phyloP scores from a whole-genome alignment of 2,888 invertebrate genomes.

The Chouioia cunea region DNA sequence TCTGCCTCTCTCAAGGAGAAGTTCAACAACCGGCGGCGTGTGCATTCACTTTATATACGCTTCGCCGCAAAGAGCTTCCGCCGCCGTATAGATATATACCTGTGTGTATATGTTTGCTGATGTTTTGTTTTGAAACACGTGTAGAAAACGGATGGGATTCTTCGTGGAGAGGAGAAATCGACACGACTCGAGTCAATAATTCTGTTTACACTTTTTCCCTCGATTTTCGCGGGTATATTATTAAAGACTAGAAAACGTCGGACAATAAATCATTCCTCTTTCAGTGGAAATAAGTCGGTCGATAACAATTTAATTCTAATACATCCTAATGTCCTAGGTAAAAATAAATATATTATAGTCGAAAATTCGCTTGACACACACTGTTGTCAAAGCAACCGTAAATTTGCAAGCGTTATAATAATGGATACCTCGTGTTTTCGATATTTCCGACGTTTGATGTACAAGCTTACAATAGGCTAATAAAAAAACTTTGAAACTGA shows the following conservation, averaged over 20 bases:
- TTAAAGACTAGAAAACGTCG: constrained; percentile 12
- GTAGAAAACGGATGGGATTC: neutral
- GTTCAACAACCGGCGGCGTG: constrained; percentile 4
- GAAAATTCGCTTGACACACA: too few species aligned
- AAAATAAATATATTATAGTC: too few species aligned
- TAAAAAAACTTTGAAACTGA: neutral
- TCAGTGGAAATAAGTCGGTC: too few species aligned
- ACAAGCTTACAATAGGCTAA: too few species aligned
- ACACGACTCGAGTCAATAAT: constrained; percentile 10
- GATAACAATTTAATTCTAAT: too few species aligned
- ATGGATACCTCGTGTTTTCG: too few species aligned
- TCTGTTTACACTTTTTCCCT: constrained; percentile 40
- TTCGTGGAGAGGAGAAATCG: constrained; percentile 29
- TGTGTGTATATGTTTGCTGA: neutral
- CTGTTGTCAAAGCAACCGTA: too few species aligned
- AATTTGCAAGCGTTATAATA: too few species aligned
- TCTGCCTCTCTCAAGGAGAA: neutral
- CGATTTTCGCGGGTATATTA: neutral
- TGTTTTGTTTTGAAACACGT: constrained; percentile 5
- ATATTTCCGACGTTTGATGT: too few species aligned
- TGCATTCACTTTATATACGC: neutral
- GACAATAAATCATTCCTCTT: neutral
- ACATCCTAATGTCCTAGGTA: too few species aligned
- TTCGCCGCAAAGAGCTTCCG: neutral
- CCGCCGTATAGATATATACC: constrained; percentile 10